Evolutionary conservation across 2,888 invertebrate species (phyloP), one percentile per base, ranked within the genome.

Genomic region (Criorhina ranunculi): DNA sequence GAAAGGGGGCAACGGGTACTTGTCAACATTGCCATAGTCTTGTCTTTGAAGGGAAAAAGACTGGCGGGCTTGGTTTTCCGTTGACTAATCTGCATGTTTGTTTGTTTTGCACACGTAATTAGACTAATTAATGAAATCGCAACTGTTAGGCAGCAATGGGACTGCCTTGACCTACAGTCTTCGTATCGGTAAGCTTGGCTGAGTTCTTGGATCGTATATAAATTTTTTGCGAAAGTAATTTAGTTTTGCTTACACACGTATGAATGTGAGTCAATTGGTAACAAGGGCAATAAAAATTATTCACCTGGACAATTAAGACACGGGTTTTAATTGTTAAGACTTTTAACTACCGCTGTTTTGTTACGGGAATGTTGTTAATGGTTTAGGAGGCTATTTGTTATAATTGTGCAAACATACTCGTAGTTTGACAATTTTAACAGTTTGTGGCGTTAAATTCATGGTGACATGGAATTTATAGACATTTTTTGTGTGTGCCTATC

Each of bases 121-220:
- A 76, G 37, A 49, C 42, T 66, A 72, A 72, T 67, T 81, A 69
- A 78, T 77, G 24, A 59, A 66, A 37, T 72, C 51, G 44, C 59
- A 66, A 40, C 29, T 49, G 46, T 53, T 42, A 46, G 51, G 35
- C 29, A 42, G 40, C 40, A 35, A 40, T 37, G 29, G 24, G 44
- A 24, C 17, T 55, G 24, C 82, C 82, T 82, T 82, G 82, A 82
- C 82, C 82, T 24, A 82, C 59, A 78, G 82, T 59, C 66, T 66
- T 70, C 37, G 15, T 60, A 8, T 60, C 40, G 44, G 57, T 29
- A 81, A 24, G 82, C 78, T 37, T 49, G 44, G 35, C 51, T 72
- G 51, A 37, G 51, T 72, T 60, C 72, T 82, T 72, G 81, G 69
- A 62, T 51, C 19, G 59, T 44, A 53, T 53, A 12, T 17, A 11